Conservation (phyloP, 1,140 invertebrate genomes). For the Oryzaephilus surinamensis region DNA sequence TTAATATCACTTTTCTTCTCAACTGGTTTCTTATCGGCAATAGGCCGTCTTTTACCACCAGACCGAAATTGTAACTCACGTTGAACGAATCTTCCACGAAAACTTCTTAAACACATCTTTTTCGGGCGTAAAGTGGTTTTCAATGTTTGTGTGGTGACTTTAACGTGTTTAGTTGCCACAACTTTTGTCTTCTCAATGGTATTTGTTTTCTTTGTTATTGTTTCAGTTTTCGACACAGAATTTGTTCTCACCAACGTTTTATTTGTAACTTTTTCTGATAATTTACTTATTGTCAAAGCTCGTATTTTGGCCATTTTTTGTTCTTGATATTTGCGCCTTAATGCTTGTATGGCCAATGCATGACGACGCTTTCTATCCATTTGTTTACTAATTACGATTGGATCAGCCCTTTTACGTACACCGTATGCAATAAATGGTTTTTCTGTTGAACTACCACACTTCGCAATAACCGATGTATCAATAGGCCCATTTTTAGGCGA, state of each 20-base stretch:
- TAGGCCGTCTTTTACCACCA: slow-evolving; percentile 3
- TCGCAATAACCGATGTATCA: slow-evolving; percentile 22
- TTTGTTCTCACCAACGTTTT: slow-evolving; percentile 31
- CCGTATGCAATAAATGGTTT: slow-evolving; percentile 42
- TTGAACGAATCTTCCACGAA: slow-evolving; percentile 32
- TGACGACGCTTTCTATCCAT: slow-evolving; percentile 36
- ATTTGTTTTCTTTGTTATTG: slow-evolving; percentile 24
- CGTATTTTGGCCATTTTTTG: slow-evolving; percentile 47
- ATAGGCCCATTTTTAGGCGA: slow-evolving; percentile 29
- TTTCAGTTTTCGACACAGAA: slow-evolving; percentile 28
- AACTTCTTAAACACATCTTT: slow-evolving; percentile 34
- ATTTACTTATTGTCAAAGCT: slow-evolving; percentile 33
- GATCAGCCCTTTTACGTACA: slow-evolving; percentile 43
- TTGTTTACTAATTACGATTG: slow-evolving; percentile 33
- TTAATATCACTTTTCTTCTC: slow-evolving; percentile 6
- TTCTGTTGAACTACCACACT: slow-evolving; percentile 23
- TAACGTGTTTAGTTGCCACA: slow-evolving; percentile 30
- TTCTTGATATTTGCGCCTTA: slow-evolving; percentile 55
- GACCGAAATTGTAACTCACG: slow-evolving; percentile 25
- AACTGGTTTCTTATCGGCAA: slow-evolving; percentile 8
- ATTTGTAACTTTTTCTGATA: slow-evolving; percentile 34
- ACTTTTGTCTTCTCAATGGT: slow-evolving; percentile 25
- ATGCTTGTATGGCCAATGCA: slow-evolving; percentile 44
- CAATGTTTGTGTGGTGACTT: slow-evolving; percentile 29
- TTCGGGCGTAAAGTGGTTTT: slow-evolving; percentile 22